phyloP scores from a whole-genome alignment of 2,888 invertebrate species.

The Adela reaumurella region DNA sequence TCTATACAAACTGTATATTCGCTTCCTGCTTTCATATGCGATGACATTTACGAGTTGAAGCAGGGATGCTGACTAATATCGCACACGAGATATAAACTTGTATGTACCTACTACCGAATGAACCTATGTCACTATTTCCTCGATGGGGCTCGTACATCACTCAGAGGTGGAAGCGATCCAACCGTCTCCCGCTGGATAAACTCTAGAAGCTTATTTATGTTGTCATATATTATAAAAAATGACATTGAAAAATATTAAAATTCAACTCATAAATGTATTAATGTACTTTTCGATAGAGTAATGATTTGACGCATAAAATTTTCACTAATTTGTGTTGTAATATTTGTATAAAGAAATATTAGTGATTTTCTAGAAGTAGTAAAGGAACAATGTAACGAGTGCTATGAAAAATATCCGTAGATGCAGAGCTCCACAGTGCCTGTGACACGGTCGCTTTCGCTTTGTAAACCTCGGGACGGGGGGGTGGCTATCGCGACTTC shows the following conservation, averaged over 20 bases:
- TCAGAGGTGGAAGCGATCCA: too few species aligned
- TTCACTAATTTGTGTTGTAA: too few species aligned
- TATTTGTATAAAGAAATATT: too few species aligned
- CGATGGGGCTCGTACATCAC: too few species aligned
- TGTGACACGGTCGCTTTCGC: background rate
- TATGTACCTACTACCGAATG: too few species aligned
- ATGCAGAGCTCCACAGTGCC: background rate
- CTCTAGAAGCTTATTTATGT: too few species aligned
- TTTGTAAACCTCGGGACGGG: background rate
- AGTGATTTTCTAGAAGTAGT: background rate
- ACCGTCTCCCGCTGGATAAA: too few species aligned
- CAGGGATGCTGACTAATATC: too few species aligned
- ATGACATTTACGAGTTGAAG: background rate
- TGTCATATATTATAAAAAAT: too few species aligned
- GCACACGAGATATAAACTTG: too few species aligned
- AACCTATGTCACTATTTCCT: too few species aligned
- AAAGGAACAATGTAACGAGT: background rate
- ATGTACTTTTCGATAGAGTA: background rate
- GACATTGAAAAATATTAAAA: background rate
- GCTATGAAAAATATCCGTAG: background rate
- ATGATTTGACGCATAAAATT: background rate
- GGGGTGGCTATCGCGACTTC: background rate
- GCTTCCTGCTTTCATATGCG: background rate
- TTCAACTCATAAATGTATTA: background rate
- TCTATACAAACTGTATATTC: background rate